These are phyloP conservation scores for Plagodis pulveraria DNA, from an alignment of 2,888 invertebrate species.

Conservation along the genomic window DNA sequence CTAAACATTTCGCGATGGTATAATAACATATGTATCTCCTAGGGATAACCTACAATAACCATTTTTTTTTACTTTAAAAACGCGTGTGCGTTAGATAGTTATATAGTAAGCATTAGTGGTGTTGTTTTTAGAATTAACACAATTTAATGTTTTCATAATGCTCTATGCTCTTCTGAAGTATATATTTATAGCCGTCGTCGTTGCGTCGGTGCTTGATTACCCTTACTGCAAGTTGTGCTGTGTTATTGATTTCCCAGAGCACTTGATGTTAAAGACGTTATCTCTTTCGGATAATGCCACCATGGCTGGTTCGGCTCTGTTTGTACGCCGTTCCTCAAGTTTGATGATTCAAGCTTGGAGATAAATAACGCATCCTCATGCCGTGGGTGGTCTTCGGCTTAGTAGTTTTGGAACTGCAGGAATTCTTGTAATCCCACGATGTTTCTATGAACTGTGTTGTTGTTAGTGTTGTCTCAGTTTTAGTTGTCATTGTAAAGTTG, in stretches of 20 bases:
- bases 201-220: conserved; percentile 3
- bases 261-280: conserved; percentile 37
- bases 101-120: no score
- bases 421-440: conserved; percentile 1
- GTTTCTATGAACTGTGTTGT: neutral
- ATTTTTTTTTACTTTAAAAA: no score
- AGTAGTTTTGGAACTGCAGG: conserved; percentile 3
- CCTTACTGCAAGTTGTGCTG: conserved; percentile 5
- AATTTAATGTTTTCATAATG: no score
- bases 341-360: conserved; percentile 39
- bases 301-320: conserved; percentile 41
- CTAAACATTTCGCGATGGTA: no score
- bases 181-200: neutral
- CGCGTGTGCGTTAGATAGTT: no score
- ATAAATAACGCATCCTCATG: conserved; percentile 34
- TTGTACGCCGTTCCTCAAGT: conserved; percentile 46
- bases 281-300: conserved; percentile 37
- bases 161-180: neutral
- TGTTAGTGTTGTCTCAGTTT: neutral
- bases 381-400: conserved; percentile 41
- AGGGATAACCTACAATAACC: no score
- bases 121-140: no score
- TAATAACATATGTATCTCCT: no score
- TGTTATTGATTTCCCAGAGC: conserved; percentile 38
- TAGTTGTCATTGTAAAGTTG: neutral